These are phyloP conservation scores for Myopa tessellatipennis DNA, from an alignment of 2,888 invertebrate species.

Conservation along the genomic window DNA sequence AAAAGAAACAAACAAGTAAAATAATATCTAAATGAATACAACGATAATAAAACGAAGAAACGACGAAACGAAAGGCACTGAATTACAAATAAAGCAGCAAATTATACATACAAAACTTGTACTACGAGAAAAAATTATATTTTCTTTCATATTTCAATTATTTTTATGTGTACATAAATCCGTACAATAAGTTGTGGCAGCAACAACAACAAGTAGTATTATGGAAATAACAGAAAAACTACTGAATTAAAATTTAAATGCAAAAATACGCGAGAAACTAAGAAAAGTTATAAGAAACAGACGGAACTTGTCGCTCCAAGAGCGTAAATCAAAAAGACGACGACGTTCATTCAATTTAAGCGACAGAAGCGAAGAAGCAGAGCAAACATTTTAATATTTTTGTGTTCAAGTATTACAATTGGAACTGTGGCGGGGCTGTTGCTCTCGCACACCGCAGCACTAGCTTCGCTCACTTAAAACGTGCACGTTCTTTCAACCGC, in stretches of 20 bases:
- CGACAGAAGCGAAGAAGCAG: slow-evolving; percentile 24
- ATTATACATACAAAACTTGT: slow-evolving; percentile 36
- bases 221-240: slow-evolving; percentile 36
- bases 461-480: slow-evolving; percentile 10
- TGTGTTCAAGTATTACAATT: slow-evolving; percentile 39
- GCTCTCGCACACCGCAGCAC: slow-evolving; percentile 12
- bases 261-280: slow-evolving; percentile 27
- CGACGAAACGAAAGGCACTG: slow-evolving; percentile 34
- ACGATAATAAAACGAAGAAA: slow-evolving; percentile 26
- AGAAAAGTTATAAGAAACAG: slow-evolving; percentile 23
- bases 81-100: slow-evolving; percentile 40
- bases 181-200: slow-evolving; percentile 23
- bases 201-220: slow-evolving; percentile 34
- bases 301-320: not conserved
- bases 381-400: slow-evolving; percentile 38
- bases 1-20: slow-evolving; percentile 35
- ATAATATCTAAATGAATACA: slow-evolving; percentile 37
- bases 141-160: slow-evolving; percentile 41
- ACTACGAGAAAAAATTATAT: slow-evolving; percentile 41
- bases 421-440: slow-evolving; percentile 29
- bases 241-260: slow-evolving; percentile 45
- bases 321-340: slow-evolving; percentile 26
- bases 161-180: slow-evolving; percentile 35
- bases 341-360: slow-evolving; percentile 33
- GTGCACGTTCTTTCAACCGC: slow-evolving; percentile 26